A percentile compares a stretch with the other conserved stretches of the same genome.
phyloP scores from a whole-genome alignment of 2,888 invertebrate species.

The Dasypolia templi region DNA sequence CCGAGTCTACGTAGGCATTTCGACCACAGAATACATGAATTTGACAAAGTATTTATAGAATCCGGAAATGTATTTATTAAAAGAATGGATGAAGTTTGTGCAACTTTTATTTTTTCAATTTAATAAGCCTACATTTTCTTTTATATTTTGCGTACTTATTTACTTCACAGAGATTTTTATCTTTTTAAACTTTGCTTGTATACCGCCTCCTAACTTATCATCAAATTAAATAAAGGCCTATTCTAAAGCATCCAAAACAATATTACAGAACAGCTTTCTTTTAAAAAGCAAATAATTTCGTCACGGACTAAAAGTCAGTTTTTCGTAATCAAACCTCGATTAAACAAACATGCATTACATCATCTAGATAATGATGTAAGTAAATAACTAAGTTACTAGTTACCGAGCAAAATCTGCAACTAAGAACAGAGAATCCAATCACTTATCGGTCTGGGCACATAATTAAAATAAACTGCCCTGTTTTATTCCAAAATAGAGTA shows the following conservation, averaged over 20 bases:
- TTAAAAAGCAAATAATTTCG: too few species aligned
- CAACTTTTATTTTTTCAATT: not conserved
- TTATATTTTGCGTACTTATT: too few species aligned
- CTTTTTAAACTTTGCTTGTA: not conserved
- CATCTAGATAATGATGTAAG: not conserved
- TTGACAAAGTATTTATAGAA: not conserved
- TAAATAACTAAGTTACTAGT: not conserved
- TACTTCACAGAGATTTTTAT: too few species aligned
- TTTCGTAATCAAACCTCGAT: not conserved
- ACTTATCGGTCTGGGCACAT: too few species aligned
- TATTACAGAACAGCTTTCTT: too few species aligned
- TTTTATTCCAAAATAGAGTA: too few species aligned
- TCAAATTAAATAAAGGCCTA: not conserved
- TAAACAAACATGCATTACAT: not conserved
- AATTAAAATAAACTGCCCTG: too few species aligned
- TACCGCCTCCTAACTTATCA: not conserved
- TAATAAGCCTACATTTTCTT: not conserved
- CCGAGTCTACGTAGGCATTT: slow-evolving; percentile 26
- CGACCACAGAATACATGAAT: not conserved
- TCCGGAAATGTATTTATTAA: not conserved
- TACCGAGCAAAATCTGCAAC: not conserved
- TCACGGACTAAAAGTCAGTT: not conserved
- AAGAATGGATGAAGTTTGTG: not conserved
- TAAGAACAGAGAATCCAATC: not conserved
- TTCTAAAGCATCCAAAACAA: not conserved